Base-by-base conservation (phyloP, 2,888 invertebrate genomes). In the Thecophora atra region DNA sequence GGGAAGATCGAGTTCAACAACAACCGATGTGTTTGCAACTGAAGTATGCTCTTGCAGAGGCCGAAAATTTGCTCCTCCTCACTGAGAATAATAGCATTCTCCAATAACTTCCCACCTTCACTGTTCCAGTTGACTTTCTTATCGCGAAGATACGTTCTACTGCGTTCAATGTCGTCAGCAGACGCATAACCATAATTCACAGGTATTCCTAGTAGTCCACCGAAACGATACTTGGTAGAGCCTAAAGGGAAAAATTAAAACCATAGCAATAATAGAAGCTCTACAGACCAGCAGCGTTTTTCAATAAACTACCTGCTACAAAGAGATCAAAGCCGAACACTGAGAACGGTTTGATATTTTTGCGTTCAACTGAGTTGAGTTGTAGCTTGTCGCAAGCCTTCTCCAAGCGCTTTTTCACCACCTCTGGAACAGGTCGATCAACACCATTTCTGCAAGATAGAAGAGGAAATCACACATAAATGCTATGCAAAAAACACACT, bases 31-130 rank as follows among this genome's bases (percentile, higher is more conserved):
- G 90, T 90, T 75, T 90, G 88, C 3, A 89, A 83, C 86, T 90
- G 89, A 72, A 92, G 83, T 68, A 96, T 89, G 84, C 94, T 92
- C 77, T 91, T 89, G 72, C 94, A 94, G 30, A 96, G 90, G 1
- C 92, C 94, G 88, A 94, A 96, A 74, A 93, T 88, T 83, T 94
- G 91, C 13, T 94, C 95, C 75, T 92, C 90, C 75, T 94, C 92
- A 17, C 93, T 91, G n/a, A 96, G 82, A 3, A 94, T 84, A 37
- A 95, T 81, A 0, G 94, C 89, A 17, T 92, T 86, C 66, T 91
- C 85, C 60, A 96, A 87, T 71, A 90, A 84, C 77, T 89, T 84
- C 0, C 92, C 93, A 72, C 88, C 88, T 72, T 90, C 89, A 0
- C 91, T 88, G 47, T 87, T 87, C 92, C 93, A 94, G 77, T 91